phyloP scores from a whole-genome alignment of 2,113 vertebrate genomes.

The Plestiodon gilberti region DNA sequence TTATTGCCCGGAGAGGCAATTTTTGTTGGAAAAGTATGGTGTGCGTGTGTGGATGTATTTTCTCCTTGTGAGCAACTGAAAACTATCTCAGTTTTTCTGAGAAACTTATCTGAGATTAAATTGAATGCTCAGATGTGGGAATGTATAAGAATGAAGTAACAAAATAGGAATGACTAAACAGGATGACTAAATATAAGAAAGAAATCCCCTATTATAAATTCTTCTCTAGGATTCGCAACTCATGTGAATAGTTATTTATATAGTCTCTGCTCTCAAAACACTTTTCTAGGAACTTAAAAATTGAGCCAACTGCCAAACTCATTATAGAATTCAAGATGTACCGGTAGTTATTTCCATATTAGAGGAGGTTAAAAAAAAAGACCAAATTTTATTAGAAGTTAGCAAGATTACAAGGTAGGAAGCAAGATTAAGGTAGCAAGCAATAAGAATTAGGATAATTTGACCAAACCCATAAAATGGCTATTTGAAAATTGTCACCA shows the following conservation, averaged over 20 bases:
- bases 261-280: neutral
- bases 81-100: neutral
- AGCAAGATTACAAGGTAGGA: neutral
- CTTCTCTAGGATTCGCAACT: neutral
- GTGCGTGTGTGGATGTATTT: too few species aligned
- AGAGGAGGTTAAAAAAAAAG: conserved; percentile 46
- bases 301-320: conserved; percentile 26
- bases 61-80: neutral
- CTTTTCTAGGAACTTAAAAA: neutral
- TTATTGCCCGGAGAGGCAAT: neutral
- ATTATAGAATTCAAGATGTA: conserved; percentile 35
- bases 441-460: conserved; percentile 23
- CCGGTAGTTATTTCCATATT: conserved; percentile 46
- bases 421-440: neutral
- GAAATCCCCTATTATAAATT: neutral
- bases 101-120: neutral
- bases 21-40: neutral
- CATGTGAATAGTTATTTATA: neutral
- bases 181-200: neutral
- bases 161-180: too few species aligned
- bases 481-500: conserved; percentile 22
- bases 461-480: conserved; percentile 35
- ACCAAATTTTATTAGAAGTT: conserved; percentile 35
- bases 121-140: neutral
- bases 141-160: neutral